Conservation (phyloP, 2,797 vertebrate genomes). For the Tamandua tetradactyla region DNA sequence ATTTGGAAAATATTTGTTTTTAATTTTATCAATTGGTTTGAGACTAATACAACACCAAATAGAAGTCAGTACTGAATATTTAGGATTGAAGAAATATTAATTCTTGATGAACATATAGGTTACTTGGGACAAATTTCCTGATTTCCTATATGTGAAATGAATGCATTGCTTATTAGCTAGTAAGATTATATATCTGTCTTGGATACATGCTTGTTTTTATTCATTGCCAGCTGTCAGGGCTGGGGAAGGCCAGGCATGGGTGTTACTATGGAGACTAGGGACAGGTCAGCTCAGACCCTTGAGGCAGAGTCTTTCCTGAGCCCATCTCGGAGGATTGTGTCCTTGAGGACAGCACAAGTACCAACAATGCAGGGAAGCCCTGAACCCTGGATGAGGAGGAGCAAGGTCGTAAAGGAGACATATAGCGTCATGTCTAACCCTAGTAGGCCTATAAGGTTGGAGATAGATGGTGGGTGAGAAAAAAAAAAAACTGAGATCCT, state of each 20-base stretch:
- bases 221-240: neutral
- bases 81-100: neutral
- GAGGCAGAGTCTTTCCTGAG: neutral
- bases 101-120: neutral
- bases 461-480: neutral
- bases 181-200: neutral
- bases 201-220: neutral
- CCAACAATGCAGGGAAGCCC: neutral
- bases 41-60: neutral
- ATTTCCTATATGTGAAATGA: neutral
- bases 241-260: neutral
- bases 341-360: neutral
- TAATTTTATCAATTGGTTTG: neutral
- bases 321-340: neutral
- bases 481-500: neutral
- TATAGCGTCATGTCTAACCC: neutral
- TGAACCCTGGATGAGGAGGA: neutral
- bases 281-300: neutral
- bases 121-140: neutral
- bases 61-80: constrained; percentile 26
- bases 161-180: neutral
- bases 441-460: neutral
- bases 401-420: neutral
- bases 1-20: constrained; percentile 1
- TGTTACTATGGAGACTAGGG: neutral